Base-by-base conservation (phyloP, 2,113 vertebrate species). In the Bagarius yarrelli region DNA sequence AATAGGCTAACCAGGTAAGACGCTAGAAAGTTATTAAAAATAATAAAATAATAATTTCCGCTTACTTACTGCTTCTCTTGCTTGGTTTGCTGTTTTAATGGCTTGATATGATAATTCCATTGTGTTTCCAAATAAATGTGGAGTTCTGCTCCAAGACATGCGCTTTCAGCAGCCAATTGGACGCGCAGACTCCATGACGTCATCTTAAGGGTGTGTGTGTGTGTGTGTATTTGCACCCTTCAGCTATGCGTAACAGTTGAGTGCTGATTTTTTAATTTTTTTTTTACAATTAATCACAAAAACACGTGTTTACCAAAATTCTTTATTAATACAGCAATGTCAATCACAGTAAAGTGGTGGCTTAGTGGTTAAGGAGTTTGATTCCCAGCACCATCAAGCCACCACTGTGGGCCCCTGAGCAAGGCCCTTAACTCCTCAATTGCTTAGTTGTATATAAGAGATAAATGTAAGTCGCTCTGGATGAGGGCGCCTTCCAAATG, bases 101-200 rank as follows among this genome's bases (percentile, higher is more conserved):
- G 91, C 85, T n/a, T 93, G 92, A 81, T 92, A 95, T 2, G 91
- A 93, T 0, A 95, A 80, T 16, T 95, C 95, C 95, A 95, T 95
- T 4, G 32, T 77, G 30, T 9, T 66, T 36, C 25, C n/a, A 18
- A 12, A 14, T 36, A 52, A 44, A 50, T 8, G 23, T 53, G 30
- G 44, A 53, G 44, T 73, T 27, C n/a, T 8, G 40, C 67, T 63
- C n/a, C 27, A 56, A 6, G 1, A 50, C 12, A n/a, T 25, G 16
- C 12, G 36, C 25, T 30, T 16, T 30, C 47, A 53, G 44, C n/a
- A 19, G 15, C 69, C 47, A 27, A 50, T 13, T 19, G 44, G 44
- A 30, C n/a, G n/a, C 44, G 15, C 25, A 50, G 15, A 3, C 67
- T 52, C 16, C 0, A 5, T 73, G 70, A 73, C 52, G 70, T 73